These are phyloP conservation scores for Sinocyclocheilus maitianheensis DNA, from an alignment of 2,113 vertebrate species.

Conservation along the genomic window DNA sequence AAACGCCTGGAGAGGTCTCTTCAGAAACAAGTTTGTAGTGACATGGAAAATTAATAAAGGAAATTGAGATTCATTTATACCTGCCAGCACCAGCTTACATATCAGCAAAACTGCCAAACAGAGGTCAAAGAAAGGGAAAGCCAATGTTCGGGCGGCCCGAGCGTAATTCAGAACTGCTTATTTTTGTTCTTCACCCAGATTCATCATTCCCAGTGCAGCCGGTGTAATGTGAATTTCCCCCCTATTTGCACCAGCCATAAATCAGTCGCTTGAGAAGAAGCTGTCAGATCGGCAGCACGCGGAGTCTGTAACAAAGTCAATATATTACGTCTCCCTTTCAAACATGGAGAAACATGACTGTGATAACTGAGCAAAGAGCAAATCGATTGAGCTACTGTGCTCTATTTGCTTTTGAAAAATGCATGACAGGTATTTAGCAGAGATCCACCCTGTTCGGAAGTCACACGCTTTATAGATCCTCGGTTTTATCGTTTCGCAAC, in stretches of 20 bases:
- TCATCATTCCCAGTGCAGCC: slow-evolving; percentile 62
- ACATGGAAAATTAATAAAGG: slow-evolving; percentile 84
- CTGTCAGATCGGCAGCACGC: slow-evolving; percentile 72
- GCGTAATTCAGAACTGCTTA: slow-evolving; percentile 69
- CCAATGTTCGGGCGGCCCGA: slow-evolving; percentile 50
- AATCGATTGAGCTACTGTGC: slow-evolving; percentile 74
- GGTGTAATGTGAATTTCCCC: slow-evolving; percentile 63
- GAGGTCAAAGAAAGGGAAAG: slow-evolving; percentile 76
- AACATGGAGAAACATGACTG: slow-evolving; percentile 78
- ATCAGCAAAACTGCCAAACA: slow-evolving; percentile 76
- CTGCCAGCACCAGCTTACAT: slow-evolving; percentile 70
- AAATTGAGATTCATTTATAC: slow-evolving; percentile 84
- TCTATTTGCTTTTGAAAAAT: slow-evolving; percentile 40
- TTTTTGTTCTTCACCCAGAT: slow-evolving; percentile 72
- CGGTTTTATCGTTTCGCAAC: not conserved
- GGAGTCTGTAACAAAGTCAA: slow-evolving; percentile 78
- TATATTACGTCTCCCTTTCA: slow-evolving; percentile 83
- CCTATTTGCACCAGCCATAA: slow-evolving; percentile 78
- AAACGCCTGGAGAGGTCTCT: slow-evolving; percentile 70
- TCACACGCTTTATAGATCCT: slow-evolving; percentile 8
- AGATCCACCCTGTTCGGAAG: slow-evolving; percentile 9
- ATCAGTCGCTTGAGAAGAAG: slow-evolving; percentile 81
- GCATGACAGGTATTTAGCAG: slow-evolving; percentile 4
- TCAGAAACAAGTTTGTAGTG: slow-evolving; percentile 74
- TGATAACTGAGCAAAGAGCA: slow-evolving; percentile 78